phyloP scores from a whole-genome alignment of 2,113 vertebrate genomes.

The Conger conger region DNA sequence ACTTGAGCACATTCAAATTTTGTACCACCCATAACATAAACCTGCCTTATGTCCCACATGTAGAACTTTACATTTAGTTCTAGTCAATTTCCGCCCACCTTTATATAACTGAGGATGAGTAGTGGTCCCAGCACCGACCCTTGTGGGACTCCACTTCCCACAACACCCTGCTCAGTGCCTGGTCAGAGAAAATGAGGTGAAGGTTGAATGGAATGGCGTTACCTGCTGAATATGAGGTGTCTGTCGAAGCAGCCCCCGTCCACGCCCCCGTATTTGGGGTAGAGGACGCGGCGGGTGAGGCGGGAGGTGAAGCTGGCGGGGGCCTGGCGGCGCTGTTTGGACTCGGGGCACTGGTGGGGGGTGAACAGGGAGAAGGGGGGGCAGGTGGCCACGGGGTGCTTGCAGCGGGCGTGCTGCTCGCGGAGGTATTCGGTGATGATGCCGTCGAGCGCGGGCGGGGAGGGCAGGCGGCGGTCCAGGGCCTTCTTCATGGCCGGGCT shows the following conservation, averaged over 20 bases:
- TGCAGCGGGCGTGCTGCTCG: slow-evolving; percentile 97
- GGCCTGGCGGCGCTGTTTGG: slow-evolving; percentile 97
- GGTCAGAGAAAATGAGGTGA: too few species aligned
- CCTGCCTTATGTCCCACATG: too few species aligned
- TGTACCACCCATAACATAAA: too few species aligned
- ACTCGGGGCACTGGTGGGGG: slow-evolving; percentile 96
- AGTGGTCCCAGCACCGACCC: too few species aligned
- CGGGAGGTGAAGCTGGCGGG: slow-evolving; percentile 95
- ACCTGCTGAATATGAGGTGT: slow-evolving; percentile 99
- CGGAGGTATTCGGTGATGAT: slow-evolving; percentile 98
- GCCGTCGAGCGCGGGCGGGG: slow-evolving; percentile 93
- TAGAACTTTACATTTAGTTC: too few species aligned
- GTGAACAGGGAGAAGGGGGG: slow-evolving; percentile 99
- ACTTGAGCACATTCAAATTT: too few species aligned
- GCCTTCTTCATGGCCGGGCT: slow-evolving; percentile 98
- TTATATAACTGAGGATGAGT: too few species aligned
- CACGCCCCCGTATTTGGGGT: slow-evolving; percentile 96
- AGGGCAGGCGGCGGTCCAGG: slow-evolving; percentile 93
- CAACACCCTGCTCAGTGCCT: too few species aligned
- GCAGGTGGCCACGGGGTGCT: slow-evolving; percentile 97
- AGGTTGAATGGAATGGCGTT: too few species aligned
- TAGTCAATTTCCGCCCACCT: too few species aligned
- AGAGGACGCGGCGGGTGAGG: slow-evolving; percentile 87
- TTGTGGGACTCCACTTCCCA: too few species aligned
- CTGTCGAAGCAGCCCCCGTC: slow-evolving; percentile 98